phyloP scores from a whole-genome alignment of 2,113 vertebrate genomes.

The Daubentonia madagascariensis region DNA sequence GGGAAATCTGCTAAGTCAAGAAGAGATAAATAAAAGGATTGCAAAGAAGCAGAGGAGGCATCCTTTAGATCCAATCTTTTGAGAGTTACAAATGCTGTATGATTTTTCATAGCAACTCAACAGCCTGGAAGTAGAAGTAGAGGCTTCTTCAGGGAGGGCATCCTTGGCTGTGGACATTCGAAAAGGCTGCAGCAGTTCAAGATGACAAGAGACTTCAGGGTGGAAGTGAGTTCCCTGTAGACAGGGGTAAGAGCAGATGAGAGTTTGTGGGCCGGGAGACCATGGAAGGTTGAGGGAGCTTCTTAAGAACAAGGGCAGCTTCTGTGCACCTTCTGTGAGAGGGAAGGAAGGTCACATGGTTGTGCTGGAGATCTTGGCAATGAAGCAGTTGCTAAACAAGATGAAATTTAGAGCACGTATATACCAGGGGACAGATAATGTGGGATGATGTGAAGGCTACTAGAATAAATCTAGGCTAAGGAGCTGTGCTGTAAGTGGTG shows the following conservation, averaged over 20 bases:
- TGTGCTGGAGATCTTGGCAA: not conserved
- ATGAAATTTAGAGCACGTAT: not conserved
- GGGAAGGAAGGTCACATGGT: not conserved
- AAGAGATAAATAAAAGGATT: not conserved
- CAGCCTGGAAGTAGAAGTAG: not conserved
- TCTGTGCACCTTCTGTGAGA: fast-evolving
- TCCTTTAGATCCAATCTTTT: not conserved
- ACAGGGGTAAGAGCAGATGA: not conserved
- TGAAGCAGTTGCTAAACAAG: too few species aligned
- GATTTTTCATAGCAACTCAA: not conserved
- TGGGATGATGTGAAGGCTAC: not conserved
- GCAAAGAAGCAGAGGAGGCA: not conserved
- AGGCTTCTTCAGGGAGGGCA: not conserved
- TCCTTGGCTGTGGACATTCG: not conserved
- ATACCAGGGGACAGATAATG: not conserved
- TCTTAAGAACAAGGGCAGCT: not conserved
- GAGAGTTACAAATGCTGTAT: too few species aligned
- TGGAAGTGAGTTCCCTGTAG: not conserved
- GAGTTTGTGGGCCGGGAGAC: not conserved
- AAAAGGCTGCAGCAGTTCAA: not conserved
- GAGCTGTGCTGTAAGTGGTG: not conserved
- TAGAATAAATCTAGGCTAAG: not conserved
- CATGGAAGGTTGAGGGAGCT: not conserved
- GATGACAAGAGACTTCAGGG: not conserved
- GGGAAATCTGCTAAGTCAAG: not conserved